Conservation (phyloP, 2,797 vertebrate genomes). For the Psittacula derbiana region DNA sequence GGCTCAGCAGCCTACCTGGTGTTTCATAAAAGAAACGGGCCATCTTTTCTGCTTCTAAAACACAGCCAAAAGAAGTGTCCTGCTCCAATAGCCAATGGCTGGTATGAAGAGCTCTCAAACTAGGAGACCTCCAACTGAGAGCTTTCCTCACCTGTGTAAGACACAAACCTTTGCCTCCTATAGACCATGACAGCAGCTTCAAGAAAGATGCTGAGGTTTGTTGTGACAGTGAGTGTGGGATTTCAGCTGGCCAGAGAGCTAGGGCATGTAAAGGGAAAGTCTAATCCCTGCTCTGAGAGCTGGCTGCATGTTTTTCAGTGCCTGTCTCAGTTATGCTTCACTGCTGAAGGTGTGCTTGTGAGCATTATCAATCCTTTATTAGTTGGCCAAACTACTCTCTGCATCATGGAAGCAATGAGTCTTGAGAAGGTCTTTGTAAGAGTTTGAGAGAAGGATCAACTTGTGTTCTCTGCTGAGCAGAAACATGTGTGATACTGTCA, state of each 20-base stretch:
- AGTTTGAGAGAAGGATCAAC: not conserved
- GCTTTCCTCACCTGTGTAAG: not conserved
- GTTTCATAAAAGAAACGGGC: not conserved
- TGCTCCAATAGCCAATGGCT: not conserved
- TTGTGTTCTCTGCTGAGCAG: not conserved
- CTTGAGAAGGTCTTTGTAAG: not conserved
- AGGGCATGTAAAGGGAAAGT: not conserved
- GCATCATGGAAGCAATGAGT: not conserved
- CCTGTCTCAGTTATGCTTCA: not conserved
- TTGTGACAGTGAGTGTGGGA: not conserved
- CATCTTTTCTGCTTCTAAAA: not conserved
- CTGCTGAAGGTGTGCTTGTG: not conserved
- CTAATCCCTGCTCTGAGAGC: not conserved
- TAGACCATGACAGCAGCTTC: not conserved
- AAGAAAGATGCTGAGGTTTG: not conserved
- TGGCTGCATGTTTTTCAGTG: not conserved
- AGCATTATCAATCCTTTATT: not conserved
- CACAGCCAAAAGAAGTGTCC: not conserved
- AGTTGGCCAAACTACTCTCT: not conserved
- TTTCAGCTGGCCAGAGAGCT: not conserved
- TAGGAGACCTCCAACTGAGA: not conserved
- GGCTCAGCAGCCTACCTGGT: not conserved
- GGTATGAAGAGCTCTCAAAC: not conserved
- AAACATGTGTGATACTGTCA: fast-evolving
- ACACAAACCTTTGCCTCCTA: not conserved